Conservation (phyloP, 2,888 invertebrate genomes). For the Tetrapedia diversipes region DNA sequence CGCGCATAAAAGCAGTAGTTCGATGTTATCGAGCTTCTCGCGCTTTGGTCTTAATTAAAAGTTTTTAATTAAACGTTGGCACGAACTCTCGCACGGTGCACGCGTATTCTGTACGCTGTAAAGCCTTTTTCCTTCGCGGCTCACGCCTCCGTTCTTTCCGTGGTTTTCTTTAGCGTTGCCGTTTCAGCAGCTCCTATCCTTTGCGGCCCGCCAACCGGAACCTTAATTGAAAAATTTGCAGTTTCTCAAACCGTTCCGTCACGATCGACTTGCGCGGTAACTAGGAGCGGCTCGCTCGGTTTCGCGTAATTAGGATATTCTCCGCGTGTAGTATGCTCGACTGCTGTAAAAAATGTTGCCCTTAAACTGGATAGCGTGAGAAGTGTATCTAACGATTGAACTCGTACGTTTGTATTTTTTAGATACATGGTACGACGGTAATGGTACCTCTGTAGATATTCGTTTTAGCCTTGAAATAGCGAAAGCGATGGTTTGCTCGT, state of each 20-base stretch:
- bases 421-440: no score
- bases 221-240: slow-evolving; percentile 19
- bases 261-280: background rate
- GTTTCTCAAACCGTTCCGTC: slow-evolving; percentile 13
- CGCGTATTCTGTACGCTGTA: slow-evolving; percentile 35
- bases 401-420: no score
- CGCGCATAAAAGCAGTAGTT: background rate
- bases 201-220: background rate
- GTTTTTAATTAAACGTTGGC: slow-evolving; percentile 54
- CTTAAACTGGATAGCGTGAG: no score
- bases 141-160: slow-evolving; percentile 3
- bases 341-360: no score
- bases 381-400: no score
- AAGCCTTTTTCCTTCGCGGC: slow-evolving; percentile 32
- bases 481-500: no score
- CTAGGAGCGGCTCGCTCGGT: background rate
- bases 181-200: background rate
- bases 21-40: slow-evolving; percentile 28
- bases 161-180: background rate
- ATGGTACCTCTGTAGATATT: no score
- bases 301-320: background rate
- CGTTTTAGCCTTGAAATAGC: no score
- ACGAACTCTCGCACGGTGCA: slow-evolving; percentile 27
- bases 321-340: no score
- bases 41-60: slow-evolving; percentile 51